Conservation (phyloP, 2,888 invertebrate species). For the Drosophila greeni region DNA sequence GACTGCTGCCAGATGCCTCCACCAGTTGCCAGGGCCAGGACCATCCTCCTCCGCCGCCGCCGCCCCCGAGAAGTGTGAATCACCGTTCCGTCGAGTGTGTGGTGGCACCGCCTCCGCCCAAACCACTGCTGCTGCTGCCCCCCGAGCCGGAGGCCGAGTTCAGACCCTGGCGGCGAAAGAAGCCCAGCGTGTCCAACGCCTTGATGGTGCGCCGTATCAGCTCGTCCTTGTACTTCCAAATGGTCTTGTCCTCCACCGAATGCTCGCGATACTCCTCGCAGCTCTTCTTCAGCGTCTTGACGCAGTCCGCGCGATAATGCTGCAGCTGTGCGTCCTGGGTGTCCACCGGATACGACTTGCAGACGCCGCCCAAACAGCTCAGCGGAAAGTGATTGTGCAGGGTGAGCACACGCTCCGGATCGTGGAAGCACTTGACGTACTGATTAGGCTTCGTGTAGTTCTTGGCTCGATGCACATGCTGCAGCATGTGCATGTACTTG, state of each 20-base stretch:
- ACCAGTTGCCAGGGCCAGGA: conserved; percentile 56
- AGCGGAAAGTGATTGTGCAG: conserved; percentile 96
- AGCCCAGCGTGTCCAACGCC: conserved; percentile 86
- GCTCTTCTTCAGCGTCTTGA: conserved; percentile 89
- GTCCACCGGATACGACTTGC: conserved; percentile 91
- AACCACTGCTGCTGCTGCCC: conserved; percentile 65
- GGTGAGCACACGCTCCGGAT: conserved; percentile 91
- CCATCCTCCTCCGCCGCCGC: conserved; percentile 44
- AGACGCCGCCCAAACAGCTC: conserved; percentile 90
- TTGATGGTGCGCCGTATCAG: conserved; percentile 85
- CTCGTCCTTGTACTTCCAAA: conserved; percentile 92
- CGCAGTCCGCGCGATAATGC: conserved; percentile 96
- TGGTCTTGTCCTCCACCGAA: conserved; percentile 89
- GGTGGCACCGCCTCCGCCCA: conserved; percentile 67
- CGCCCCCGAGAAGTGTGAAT: conserved; percentile 71
- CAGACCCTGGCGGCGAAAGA: conserved; percentile 78
- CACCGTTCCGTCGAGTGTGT: conserved; percentile 78
- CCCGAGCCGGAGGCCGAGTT: conserved; percentile 43
- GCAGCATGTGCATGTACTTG: conserved; percentile 94
- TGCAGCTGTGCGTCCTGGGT: conserved; percentile 92
- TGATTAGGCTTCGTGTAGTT: conserved; percentile 96
- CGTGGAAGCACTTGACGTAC: conserved; percentile 96
- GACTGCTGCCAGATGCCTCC: conserved; percentile 30
- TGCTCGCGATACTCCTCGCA: conserved; percentile 91
- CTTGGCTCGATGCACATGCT: conserved; percentile 92